These are phyloP conservation scores for Cepphus grylle DNA, from an alignment of 2,113 vertebrate genomes.

Conservation along the genomic window DNA sequence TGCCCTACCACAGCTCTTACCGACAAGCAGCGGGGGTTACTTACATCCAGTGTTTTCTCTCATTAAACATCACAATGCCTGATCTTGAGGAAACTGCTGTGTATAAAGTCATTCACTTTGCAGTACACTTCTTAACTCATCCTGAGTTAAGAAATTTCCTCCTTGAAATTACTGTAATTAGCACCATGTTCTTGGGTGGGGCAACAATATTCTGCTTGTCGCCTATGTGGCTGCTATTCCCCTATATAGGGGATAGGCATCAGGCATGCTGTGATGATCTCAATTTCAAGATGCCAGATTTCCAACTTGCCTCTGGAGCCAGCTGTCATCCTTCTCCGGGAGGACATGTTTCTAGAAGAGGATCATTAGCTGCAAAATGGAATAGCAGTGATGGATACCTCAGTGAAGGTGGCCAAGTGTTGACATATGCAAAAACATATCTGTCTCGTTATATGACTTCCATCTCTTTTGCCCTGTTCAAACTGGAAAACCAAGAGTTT, in stretches of 20 bases:
- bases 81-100: background rate
- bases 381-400: background rate
- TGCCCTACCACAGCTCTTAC: background rate
- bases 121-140: background rate
- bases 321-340: background rate
- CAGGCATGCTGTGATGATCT: background rate
- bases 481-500: background rate
- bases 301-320: background rate
- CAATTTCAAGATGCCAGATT: background rate
- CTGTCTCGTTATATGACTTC: accelerated
- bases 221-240: background rate
- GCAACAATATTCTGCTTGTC: background rate
- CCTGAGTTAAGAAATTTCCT: background rate
- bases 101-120: background rate
- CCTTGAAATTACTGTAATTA: background rate
- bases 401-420: background rate
- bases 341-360: background rate
- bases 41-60: background rate
- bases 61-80: background rate
- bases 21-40: background rate
- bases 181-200: background rate
- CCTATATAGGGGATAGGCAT: background rate
- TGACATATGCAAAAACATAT: background rate
- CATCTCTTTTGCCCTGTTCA: background rate
- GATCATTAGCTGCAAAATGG: background rate